Evolutionary conservation across 1,140 invertebrate species (phyloP), one percentile per base, ranked within the genome.

Genomic region (Psix sp.): DNA sequence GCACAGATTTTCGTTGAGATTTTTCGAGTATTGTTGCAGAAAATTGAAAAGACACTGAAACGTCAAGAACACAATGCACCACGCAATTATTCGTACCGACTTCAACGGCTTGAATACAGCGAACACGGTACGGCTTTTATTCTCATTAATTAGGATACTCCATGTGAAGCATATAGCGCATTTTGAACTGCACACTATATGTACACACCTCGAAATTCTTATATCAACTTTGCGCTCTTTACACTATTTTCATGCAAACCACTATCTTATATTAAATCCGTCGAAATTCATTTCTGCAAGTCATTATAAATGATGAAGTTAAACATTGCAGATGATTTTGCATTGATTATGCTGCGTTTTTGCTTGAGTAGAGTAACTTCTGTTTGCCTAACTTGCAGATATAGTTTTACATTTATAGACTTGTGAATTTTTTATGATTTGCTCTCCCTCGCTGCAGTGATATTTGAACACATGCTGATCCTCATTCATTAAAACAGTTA

Each of bases 111-210:
- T 59, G 21, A 21, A 33, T 51, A 14, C 24, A 42, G 3, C 1
- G 39, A 51, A 63, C 33, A 46, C 20, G 20, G 40, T 24, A 24
- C 45, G 39, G 48, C 60, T 63, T 45, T 52, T 63, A 52, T 63
- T 46, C 48, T 45, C 60, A 63, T 52, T 63, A 63, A 63, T 63
- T 63, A 63, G 46, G 16, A 43, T 17, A 52, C 46, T 63, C 13
- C 35, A 43, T 24, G 24, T 17, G 26, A 62, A 42, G 17, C 45
- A 13, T 17, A 29, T 35, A 29, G 26, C 51, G 26, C 29, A 46
- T 51, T 62, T 49, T 15, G 29, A 51, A 15, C 39, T 42, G 43
- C 18, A 11, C 31, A n/a, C 21, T 13, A 21, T 36, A 15, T 36
- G 38, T 33, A 35, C 26, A 43, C n/a, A 56, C 18, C 33, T 15